Conservation (phyloP, 2,797 vertebrate species). For the Leuciscus waleckii region DNA sequence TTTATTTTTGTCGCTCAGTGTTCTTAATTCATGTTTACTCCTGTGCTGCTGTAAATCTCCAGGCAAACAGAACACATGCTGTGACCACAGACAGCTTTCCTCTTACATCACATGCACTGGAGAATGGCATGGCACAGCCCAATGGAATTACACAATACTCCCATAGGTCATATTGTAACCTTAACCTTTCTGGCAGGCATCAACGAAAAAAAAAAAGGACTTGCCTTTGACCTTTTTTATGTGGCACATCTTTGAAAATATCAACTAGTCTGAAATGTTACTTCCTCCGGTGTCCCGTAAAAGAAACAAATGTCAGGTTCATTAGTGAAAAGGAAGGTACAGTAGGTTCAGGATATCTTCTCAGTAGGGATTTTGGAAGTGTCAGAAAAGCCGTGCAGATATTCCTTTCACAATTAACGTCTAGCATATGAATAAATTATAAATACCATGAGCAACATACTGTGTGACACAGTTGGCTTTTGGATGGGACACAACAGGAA, state of each 20-base stretch:
- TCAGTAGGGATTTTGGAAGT: slow-evolving; percentile 44
- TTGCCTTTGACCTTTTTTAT: slow-evolving; percentile 18
- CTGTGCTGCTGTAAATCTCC: slow-evolving; percentile 57
- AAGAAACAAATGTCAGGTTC: slow-evolving; percentile 53
- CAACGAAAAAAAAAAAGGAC: not conserved
- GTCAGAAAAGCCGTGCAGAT: slow-evolving; percentile 44
- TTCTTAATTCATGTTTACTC: slow-evolving; percentile 46
- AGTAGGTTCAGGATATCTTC: slow-evolving; percentile 46
- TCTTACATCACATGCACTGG: slow-evolving; percentile 52
- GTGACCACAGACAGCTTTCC: slow-evolving; percentile 49
- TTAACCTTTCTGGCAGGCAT: slow-evolving; percentile 12
- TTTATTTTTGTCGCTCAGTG: slow-evolving; percentile 47
- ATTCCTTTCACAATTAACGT: slow-evolving; percentile 54
- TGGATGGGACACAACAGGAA: slow-evolving; percentile 8
- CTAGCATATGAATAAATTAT: slow-evolving; percentile 63
- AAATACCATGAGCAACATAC: slow-evolving; percentile 61
- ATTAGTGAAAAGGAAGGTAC: slow-evolving; percentile 45
- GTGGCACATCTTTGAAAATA: slow-evolving; percentile 23
- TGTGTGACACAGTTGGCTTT: slow-evolving; percentile 40
- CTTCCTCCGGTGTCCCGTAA: slow-evolving; percentile 6
- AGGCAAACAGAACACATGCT: slow-evolving; percentile 46
- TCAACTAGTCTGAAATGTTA: slow-evolving; percentile 5
- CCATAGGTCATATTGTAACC: slow-evolving; percentile 19
- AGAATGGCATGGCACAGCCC: slow-evolving; percentile 32
- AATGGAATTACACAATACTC: slow-evolving; percentile 45